Conservation (phyloP, 2,797 vertebrate species). For the Chaunax sp. region DNA sequence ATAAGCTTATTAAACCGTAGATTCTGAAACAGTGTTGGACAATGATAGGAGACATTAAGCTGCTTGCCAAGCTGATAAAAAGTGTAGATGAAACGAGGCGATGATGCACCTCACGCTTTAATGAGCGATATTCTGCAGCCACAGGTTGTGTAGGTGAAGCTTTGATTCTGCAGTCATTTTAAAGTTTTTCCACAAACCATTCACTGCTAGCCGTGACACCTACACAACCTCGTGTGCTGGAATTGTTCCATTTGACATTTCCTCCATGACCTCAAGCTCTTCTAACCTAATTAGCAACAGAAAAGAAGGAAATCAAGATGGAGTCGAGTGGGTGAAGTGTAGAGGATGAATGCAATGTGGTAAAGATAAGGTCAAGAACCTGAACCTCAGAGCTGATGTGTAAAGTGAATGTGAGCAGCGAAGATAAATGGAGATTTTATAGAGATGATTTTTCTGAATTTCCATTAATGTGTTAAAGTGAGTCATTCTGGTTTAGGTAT, state of each 20-base stretch:
- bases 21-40: constrained; percentile 70
- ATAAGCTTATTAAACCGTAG: constrained; percentile 74
- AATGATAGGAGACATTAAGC: constrained; percentile 64
- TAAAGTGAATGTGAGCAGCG: not conserved
- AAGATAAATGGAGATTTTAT: constrained; percentile 35
- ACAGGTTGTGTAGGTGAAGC: constrained; percentile 32
- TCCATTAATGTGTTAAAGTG: constrained; percentile 23
- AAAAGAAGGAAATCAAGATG: constrained; percentile 50
- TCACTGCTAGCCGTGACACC: constrained; percentile 30
- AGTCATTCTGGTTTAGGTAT: constrained; percentile 3
- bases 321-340: constrained; percentile 22
- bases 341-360: constrained; percentile 29
- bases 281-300: constrained; percentile 62
- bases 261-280: constrained; percentile 15
- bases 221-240: constrained; percentile 55
- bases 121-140: constrained; percentile 53
- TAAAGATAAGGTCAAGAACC: constrained; percentile 44
- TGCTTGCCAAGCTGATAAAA: constrained; percentile 69
- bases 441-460: constrained; percentile 40
- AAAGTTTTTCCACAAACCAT: constrained; percentile 18
- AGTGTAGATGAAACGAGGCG: constrained; percentile 62
- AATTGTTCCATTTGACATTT: constrained; percentile 40
- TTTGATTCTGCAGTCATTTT: constrained; percentile 12
- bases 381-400: constrained; percentile 20
- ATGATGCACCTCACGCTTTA: constrained; percentile 58